Evolutionary conservation across 2,888 invertebrate species (phyloP), one percentile per base, ranked within the genome.

Genomic region (Torymus auratus): DNA sequence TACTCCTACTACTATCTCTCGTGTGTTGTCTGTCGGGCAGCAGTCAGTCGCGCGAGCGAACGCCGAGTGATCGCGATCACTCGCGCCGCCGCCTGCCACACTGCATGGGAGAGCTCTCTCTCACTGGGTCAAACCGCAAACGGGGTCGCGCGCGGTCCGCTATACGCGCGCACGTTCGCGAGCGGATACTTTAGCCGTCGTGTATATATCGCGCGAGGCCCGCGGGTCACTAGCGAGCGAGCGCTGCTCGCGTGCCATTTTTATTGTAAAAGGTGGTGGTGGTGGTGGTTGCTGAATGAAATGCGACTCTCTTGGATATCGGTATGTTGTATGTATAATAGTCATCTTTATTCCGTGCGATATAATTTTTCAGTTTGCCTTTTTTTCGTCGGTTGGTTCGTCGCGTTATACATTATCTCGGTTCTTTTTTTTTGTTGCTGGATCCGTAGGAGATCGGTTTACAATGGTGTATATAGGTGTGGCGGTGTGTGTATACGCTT

Each of bases 121-220:
- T 53, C 71, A 77, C 77, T 77, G 77, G 77, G 76, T 81, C 76
- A 80, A 73, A 77, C 68, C 68, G 80, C 67, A 62, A 80, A 75
- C 72, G 72, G 71, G 72, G 80, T 80, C 76, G 67, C 55, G 28
- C 41, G 20, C 58, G 58, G 7, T 17, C 53, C 67, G 68, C 55
- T 67, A 67, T 41, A 15, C n/a, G 41, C 1, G n/a, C 50, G 64
- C 23, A 14, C 61, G n/a, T n/a, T n/a, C n/a, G 23, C 50, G 64
- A 14, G n/a, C 15, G 41, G 41, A 41, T 41, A 41, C n/a, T n/a
- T n/a, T n/a, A n/a, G n/a, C n/a, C n/a, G 41, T 7, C 41, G 41
- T 17, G 11, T 13, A 17, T 28, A 14, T 14, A 14, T 14, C 20
- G 20, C 20, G 20, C 20, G 20, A 2, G 20, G n/a, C n/a, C 12